Base-by-base conservation (phyloP, 2,888 invertebrate genomes). In the Cloeon dipterum region DNA sequence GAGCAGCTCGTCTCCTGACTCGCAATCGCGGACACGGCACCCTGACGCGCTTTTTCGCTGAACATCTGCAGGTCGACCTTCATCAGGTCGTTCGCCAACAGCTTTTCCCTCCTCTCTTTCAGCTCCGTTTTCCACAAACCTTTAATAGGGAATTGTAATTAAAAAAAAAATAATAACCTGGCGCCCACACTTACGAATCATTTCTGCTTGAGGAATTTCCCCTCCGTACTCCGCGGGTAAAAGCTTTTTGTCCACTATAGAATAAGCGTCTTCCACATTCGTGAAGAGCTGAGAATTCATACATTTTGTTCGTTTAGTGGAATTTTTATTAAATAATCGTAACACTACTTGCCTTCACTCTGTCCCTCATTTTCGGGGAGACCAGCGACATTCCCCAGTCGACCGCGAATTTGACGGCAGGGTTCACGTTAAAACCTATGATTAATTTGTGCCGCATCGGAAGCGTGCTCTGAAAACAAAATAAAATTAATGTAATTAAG, bases 221-320 rank as follows among this genome's bases (percentile, higher is more conserved):
- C 83, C 83, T 4, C 83, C 83, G 47, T 82, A 83, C 50, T 83
- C 83, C 46, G 73, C 70, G 0, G 83, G 83, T 37, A 85, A 53
- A 43, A 77, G 58, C 38, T 56, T 66, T 42, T 61, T 58, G 44
- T 74, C 73, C 42, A 76, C 62, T 36, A 54, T 51, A 29, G 57
- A 56, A 34, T 59, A 42, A 2, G 67, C 60, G 5, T 75, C 71
- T 1, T 71, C 66, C 5, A 69, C 47, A 26, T 65, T 61, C 10
- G 71, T 69, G 52, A 72, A 72, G 21, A 44, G n/a, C 33, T 45
- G 45, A 21, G 11, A 8, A 19, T 32, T 13, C 16, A 14, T 2
- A 21, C 34, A 16, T 21, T n/a, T 35, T 21, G 18, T 17, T 26
- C 11, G n/a, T 11, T 3, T 8, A 4, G 16, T 14, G 13, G 5